A percentile compares a stretch with the other conserved stretches of the same genome.
Evolutionary conservation across 2,113 vertebrate genomes (phyloP).

Genomic region (Myrmophylax atrothorax): DNA sequence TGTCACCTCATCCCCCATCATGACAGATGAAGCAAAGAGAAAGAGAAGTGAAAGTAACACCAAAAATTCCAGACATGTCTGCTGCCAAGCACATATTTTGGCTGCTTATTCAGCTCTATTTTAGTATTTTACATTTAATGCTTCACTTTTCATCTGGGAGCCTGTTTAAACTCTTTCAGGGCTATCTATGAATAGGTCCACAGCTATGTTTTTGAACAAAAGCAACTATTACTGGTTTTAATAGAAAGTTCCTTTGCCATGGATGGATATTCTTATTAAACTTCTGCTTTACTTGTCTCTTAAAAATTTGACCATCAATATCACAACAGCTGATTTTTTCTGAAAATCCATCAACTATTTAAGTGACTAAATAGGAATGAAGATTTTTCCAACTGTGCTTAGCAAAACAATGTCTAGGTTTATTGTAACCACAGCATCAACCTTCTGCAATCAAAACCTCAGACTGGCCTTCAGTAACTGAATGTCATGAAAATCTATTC

Average conservation of each 20-base stretch:
- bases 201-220: background rate
- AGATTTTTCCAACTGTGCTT: background rate
- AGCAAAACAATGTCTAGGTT: background rate
- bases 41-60: background rate
- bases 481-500: background rate
- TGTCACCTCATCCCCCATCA: background rate
- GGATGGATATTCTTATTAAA: background rate
- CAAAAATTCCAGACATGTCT: background rate
- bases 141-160: background rate
- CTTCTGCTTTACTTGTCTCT: background rate
- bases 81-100: background rate
- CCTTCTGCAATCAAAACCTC: background rate
- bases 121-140: constrained; percentile 11
- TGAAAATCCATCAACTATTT: background rate
- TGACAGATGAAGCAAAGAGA: background rate
- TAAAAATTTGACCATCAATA: background rate
- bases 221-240: background rate
- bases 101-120: background rate
- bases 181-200: background rate
- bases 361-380: background rate
- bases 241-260: background rate
- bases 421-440: background rate
- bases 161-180: background rate
- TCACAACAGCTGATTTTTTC: background rate
- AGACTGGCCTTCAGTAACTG: background rate